Conservation (phyloP, 64 coral and sea anemone genomes). For the Montipora foliosa region DNA sequence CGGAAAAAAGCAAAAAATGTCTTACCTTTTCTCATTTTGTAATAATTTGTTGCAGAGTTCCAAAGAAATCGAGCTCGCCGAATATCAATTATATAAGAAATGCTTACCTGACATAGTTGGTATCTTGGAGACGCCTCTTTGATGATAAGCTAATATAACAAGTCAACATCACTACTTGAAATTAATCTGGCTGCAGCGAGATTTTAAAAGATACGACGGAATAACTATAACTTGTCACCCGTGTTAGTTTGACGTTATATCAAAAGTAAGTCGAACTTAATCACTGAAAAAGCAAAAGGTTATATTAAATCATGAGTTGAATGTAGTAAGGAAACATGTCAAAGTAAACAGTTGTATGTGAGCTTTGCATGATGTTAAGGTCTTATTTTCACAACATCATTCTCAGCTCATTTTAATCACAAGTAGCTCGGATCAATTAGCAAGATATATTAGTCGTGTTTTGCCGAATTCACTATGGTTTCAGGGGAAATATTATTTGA, state of each 20-base stretch:
- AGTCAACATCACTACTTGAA: neutral
- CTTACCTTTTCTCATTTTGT: conserved; percentile 43
- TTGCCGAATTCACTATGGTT: conserved; percentile 20
- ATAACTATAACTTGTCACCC: neutral
- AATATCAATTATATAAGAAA: conserved; percentile 19
- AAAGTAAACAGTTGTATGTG: neutral
- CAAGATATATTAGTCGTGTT: conserved; percentile 31
- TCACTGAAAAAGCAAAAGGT: neutral
- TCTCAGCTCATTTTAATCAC: neutral
- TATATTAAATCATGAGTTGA: neutral
- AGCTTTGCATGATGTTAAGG: neutral
- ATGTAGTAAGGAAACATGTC: too few relatives aligned
- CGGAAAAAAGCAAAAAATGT: too few relatives aligned
- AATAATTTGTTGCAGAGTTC: neutral
- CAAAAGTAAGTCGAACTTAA: neutral
- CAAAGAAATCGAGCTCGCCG: neutral
- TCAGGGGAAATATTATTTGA: neutral
- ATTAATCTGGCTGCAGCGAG: neutral
- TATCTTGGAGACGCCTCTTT: conserved; percentile 28
- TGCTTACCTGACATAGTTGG: neutral
- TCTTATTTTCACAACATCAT: neutral
- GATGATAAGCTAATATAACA: neutral
- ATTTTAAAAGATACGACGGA: neutral
- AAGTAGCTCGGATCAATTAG: neutral
- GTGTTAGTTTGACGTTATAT: neutral